Evolutionary conservation across 1,140 invertebrate genomes (phyloP).

Genomic region (Atta colombica): DNA sequence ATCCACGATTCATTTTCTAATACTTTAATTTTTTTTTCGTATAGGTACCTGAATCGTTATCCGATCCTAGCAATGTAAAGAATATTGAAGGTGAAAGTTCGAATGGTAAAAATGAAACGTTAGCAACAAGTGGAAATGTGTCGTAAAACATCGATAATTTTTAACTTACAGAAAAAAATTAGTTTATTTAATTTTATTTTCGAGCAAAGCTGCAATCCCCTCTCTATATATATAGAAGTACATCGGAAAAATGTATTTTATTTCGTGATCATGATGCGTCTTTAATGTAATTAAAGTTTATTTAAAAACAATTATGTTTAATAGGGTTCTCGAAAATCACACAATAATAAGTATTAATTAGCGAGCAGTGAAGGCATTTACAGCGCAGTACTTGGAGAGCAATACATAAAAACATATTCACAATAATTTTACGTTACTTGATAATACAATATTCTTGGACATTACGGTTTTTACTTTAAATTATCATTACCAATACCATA

Average conservation of each 20-base stretch:
- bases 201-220: background rate
- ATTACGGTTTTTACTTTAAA: too few relatives aligned
- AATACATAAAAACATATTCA: too few relatives aligned
- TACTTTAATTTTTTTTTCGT: background rate
- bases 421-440: too few relatives aligned
- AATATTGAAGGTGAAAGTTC: slow-evolving; percentile 18
- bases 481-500: too few relatives aligned
- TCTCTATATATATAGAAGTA: background rate
- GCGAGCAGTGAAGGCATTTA: too few relatives aligned
- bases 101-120: background rate
- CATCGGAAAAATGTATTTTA: background rate
- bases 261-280: background rate
- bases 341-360: too few relatives aligned
- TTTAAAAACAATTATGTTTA: too few relatives aligned
- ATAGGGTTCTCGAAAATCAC: too few relatives aligned
- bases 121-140: slow-evolving; percentile 7
- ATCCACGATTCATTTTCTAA: background rate
- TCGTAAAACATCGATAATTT: slow-evolving; percentile 19
- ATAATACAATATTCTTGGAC: too few relatives aligned
- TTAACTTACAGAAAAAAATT: slow-evolving; percentile 9
- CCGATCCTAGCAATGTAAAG: background rate
- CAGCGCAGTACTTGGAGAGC: too few relatives aligned
- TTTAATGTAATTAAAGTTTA: background rate
- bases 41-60: slow-evolving; percentile 38
- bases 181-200: slow-evolving; percentile 44